phyloP scores from a whole-genome alignment of 53 echinoderm and acorn worm species.

The Hippasteria phrygiana region DNA sequence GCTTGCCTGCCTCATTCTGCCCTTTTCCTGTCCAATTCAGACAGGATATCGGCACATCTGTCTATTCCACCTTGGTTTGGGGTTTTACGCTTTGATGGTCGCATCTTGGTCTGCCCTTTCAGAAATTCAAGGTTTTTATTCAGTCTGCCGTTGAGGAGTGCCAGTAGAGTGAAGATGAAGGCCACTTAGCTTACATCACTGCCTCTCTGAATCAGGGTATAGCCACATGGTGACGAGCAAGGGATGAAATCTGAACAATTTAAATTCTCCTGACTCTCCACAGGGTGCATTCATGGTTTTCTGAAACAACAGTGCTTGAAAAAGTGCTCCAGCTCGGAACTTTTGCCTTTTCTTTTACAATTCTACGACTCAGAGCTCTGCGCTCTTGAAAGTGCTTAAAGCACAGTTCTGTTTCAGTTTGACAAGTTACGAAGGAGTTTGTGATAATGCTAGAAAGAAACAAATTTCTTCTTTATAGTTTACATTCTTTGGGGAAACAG shows the following conservation, averaged over 20 bases:
- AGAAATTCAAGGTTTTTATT: constrained; percentile 37
- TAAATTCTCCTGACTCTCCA: not conserved
- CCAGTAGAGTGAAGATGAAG: not conserved
- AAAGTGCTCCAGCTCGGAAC: not conserved
- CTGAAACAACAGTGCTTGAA: not conserved
- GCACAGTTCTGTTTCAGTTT: no score
- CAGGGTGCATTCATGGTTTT: not conserved
- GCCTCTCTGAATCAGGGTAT: not conserved
- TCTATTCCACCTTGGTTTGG: constrained; percentile 25
- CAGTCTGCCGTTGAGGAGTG: not conserved
- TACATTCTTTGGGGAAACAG: no score
- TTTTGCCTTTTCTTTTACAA: not conserved
- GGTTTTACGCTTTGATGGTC: not conserved
- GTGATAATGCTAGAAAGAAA: no score
- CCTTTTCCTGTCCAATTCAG: constrained; percentile 14
- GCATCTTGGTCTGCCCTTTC: not conserved
- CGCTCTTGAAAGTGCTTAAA: no score
- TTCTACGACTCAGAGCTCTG: no score
- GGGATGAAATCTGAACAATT: not conserved
- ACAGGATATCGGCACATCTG: constrained; percentile 44
- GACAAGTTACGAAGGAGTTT: no score
- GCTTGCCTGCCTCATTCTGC: constrained; percentile 18
- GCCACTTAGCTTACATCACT: not conserved
- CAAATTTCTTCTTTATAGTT: no score
- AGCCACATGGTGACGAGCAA: not conserved